Conservation (phyloP, 1,140 invertebrate species). For the Drosophila ananassae region DNA sequence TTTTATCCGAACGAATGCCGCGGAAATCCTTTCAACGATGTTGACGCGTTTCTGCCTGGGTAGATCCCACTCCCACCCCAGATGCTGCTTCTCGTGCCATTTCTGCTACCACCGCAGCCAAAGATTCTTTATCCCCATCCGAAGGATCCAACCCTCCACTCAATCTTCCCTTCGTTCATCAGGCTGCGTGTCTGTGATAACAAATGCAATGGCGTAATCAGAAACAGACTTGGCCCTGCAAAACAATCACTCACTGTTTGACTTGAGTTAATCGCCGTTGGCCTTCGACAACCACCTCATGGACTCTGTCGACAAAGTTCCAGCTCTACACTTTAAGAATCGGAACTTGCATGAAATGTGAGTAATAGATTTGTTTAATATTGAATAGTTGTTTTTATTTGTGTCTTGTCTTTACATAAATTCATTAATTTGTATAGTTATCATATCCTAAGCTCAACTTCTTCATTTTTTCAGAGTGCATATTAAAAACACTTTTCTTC, state of each 20-base stretch:
- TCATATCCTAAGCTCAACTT: not conserved
- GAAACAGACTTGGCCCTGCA: constrained; percentile 65
- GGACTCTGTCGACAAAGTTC: constrained; percentile 53
- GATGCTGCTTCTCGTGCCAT: not conserved
- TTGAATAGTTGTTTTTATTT: not conserved
- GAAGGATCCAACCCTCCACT: constrained; percentile 3
- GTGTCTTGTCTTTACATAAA: not conserved
- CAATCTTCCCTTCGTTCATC: not conserved
- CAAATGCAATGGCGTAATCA: constrained; percentile 76
- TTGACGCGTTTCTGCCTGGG: constrained; percentile 67
- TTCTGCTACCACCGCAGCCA: constrained; percentile 3
- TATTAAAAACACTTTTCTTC: constrained; percentile 25
- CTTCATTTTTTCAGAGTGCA: constrained; percentile 1
- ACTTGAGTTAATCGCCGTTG: constrained; percentile 78
- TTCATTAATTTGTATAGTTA: not conserved
- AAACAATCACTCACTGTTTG: constrained; percentile 82
- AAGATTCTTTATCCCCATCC: constrained; percentile 31
- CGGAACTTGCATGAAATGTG: not conserved
- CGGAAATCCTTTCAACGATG: constrained; percentile 75
- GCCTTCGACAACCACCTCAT: constrained; percentile 58
- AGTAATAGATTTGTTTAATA: not conserved
- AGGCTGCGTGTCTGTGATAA: constrained; percentile 58
- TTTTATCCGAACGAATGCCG: constrained; percentile 74
- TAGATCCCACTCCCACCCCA: constrained; percentile 1
- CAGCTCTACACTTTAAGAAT: constrained; percentile 13